These are phyloP conservation scores for Orthosia gothica DNA, from an alignment of 2,888 invertebrate species.

Conservation along the genomic window DNA sequence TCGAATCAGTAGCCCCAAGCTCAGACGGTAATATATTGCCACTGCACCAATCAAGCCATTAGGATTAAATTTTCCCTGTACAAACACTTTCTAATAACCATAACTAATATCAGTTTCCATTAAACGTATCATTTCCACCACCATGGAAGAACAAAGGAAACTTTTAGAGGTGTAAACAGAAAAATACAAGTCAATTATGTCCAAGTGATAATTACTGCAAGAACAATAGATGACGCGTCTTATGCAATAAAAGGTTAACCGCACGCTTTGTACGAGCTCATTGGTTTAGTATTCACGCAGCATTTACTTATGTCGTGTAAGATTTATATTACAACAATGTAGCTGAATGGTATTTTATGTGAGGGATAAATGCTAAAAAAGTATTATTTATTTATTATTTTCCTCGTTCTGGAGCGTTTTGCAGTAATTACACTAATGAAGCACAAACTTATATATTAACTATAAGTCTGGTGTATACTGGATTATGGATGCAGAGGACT, in stretches of 20 bases:
- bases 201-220: constrained; percentile 1
- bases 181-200: background rate
- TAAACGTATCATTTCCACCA: constrained; percentile 4
- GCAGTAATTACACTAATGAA: no score
- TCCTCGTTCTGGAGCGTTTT: no score
- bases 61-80: background rate
- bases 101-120: background rate
- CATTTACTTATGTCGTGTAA: background rate
- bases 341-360: background rate
- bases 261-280: background rate
- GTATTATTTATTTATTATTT: no score
- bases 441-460: no score
- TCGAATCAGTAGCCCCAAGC: background rate
- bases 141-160: constrained; percentile 23
- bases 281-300: constrained; percentile 3
- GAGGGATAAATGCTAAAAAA: no score
- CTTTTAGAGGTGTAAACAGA: constrained; percentile 23
- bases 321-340: background rate
- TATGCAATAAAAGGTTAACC: constrained; percentile 20
- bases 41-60: background rate
- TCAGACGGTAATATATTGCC: background rate
- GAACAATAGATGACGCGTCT: constrained; percentile 53
- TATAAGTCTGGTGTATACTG: no score
- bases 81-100: background rate
- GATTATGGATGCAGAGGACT: no score